phyloP scores from a whole-genome alignment of 2,113 vertebrate genomes.

The Anoura caudifer region DNA sequence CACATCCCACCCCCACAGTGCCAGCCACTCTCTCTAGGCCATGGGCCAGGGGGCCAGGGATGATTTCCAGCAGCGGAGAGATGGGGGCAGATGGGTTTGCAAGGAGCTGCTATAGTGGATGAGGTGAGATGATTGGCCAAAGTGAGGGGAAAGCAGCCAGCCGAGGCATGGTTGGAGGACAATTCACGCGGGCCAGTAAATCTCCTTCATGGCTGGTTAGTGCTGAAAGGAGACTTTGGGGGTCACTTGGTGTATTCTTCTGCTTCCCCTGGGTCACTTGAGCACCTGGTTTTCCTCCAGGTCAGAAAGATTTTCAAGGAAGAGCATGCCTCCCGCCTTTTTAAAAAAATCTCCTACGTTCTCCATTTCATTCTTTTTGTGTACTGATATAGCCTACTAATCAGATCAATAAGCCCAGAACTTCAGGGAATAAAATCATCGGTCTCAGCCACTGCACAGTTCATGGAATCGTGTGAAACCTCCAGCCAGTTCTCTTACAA shows the following conservation, averaged over 20 bases:
- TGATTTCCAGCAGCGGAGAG: background rate
- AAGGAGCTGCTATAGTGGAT: background rate
- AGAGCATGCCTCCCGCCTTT: background rate
- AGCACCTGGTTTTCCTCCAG: background rate
- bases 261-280: background rate
- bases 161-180: background rate
- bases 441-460: background rate
- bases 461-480: background rate
- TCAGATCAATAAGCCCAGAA: background rate
- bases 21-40: background rate
- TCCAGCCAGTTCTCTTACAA: background rate
- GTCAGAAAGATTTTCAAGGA: constrained; percentile 18
- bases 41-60: background rate
- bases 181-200: background rate
- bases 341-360: background rate
- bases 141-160: background rate
- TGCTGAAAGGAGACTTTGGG: background rate
- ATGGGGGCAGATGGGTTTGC: background rate
- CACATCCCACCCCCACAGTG: background rate
- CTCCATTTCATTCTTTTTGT: background rate
- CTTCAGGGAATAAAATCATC: background rate
- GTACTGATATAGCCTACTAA: background rate
- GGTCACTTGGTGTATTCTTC: background rate
- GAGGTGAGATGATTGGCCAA: constrained; percentile 29
- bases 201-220: background rate